Percentiles rank a stretch among this genome's conserved stretches.
These are phyloP conservation scores for Andrena hattorfiana DNA, from an alignment of 2,888 invertebrate species.

Conservation along the genomic window DNA sequence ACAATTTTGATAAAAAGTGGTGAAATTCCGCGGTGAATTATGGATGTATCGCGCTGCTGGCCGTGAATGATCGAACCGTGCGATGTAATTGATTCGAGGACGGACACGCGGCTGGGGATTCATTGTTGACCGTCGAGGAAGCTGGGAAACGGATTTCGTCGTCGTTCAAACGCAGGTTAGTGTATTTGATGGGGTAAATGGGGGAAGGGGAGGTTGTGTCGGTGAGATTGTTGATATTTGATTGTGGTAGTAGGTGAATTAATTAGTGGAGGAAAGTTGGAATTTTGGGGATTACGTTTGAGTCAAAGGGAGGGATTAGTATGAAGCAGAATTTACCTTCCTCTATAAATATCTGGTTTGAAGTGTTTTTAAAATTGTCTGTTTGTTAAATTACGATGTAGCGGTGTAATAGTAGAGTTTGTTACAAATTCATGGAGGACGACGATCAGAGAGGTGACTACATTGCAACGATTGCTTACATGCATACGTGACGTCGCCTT, in stretches of 20 bases:
- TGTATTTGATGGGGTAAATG: not conserved
- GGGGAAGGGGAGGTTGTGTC: not conserved
- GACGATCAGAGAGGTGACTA: not conserved
- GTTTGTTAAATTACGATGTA: not conserved
- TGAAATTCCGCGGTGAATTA: constrained; percentile 2
- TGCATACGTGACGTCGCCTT: not conserved
- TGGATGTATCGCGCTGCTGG: constrained; percentile 15
- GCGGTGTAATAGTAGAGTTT: too few relatives aligned
- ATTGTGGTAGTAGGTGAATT: not conserved
- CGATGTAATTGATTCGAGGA: constrained; percentile 25
- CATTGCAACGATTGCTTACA: not conserved
- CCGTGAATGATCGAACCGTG: constrained; percentile 9
- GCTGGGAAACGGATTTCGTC: not conserved
- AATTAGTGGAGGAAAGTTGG: not conserved
- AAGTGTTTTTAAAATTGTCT: not conserved
- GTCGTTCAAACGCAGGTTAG: constrained; percentile 30
- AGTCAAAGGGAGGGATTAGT: not conserved
- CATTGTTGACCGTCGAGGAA: constrained; percentile 14
- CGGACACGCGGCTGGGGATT: constrained; percentile 7
- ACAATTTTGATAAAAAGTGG: not conserved
- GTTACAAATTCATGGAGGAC: too few relatives aligned
- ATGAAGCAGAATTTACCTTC: not conserved
- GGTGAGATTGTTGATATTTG: not conserved
- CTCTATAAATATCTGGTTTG: too few relatives aligned
- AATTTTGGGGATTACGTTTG: not conserved